These are phyloP conservation scores for Sialis lutaria DNA, from an alignment of 2,888 invertebrate species.

Conservation along the genomic window DNA sequence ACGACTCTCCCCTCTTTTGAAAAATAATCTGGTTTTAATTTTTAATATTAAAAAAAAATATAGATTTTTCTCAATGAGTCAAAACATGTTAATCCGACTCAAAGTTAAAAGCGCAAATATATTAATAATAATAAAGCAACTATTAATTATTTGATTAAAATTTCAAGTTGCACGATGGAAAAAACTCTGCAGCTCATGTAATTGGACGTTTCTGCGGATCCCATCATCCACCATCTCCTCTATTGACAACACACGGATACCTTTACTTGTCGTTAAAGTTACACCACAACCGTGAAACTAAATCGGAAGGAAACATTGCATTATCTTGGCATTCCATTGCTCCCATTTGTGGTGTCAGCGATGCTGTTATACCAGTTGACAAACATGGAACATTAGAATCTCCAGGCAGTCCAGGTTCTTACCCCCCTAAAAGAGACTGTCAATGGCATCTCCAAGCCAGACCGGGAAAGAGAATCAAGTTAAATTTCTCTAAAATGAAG, in stretches of 20 bases:
- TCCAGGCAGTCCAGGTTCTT: slow-evolving; percentile 77
- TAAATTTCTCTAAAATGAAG: slow-evolving; percentile 64
- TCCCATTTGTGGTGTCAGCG: slow-evolving; percentile 40
- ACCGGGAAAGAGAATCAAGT: slow-evolving; percentile 56
- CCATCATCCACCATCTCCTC: slow-evolving; percentile 47
- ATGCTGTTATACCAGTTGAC: slow-evolving; percentile 37
- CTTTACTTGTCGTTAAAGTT: slow-evolving; percentile 52
- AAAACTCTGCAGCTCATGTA: slow-evolving; percentile 46
- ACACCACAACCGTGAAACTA: slow-evolving; percentile 39
- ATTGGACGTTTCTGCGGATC: slow-evolving; percentile 71
- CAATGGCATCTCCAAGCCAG: slow-evolving; percentile 54
- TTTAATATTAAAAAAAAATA: too few relatives aligned
- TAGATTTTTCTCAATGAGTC: too few relatives aligned
- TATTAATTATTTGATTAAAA: too few relatives aligned
- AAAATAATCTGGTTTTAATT: too few relatives aligned
- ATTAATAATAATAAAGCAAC: too few relatives aligned
- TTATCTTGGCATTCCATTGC: slow-evolving; percentile 61
- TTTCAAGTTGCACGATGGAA: slow-evolving; percentile 61
- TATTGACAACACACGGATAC: slow-evolving; percentile 58
- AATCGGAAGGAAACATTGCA: slow-evolving; percentile 51
- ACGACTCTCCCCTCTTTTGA: too few relatives aligned
- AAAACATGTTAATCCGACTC: too few relatives aligned
- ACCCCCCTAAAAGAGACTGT: slow-evolving; percentile 73
- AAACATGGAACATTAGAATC: slow-evolving; percentile 62
- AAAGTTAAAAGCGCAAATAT: too few relatives aligned